Evolutionary conservation across 2,797 vertebrate genomes (phyloP).

Genomic region (Pangasius djambal): DNA sequence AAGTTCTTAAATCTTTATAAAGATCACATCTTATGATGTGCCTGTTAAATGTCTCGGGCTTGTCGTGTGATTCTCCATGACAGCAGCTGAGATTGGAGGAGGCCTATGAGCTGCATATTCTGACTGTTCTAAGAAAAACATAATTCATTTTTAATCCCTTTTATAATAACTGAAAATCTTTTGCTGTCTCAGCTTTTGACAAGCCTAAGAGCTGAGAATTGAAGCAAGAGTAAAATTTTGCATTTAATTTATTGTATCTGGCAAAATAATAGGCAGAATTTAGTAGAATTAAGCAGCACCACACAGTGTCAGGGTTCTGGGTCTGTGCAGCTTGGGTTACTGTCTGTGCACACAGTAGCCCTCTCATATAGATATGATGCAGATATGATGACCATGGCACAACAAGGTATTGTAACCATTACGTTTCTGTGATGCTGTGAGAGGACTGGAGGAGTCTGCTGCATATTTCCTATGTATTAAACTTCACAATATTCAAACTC

Average conservation of each 20-base stretch:
- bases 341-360: not conserved
- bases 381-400: not conserved
- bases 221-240: not conserved
- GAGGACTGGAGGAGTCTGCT: not conserved
- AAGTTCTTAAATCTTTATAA: not conserved
- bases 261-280: not conserved
- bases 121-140: not conserved
- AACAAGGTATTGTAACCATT: not conserved
- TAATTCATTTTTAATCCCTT: not conserved
- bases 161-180: not conserved
- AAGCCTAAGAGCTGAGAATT: not conserved
- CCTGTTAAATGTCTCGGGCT: not conserved
- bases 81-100: not conserved
- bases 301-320: not conserved
- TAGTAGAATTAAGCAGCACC: not conserved
- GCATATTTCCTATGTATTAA: not conserved
- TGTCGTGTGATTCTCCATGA: not conserved
- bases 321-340: not conserved
- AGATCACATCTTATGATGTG: conserved; percentile 15
- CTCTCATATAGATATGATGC: not conserved
- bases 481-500: not conserved
- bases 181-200: not conserved
- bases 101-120: not conserved
- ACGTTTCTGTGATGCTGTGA: not conserved
- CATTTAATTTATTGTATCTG: not conserved